Evolutionary conservation across 2,888 invertebrate genomes (phyloP).

Genomic region (Ectemnius lituratus): DNA sequence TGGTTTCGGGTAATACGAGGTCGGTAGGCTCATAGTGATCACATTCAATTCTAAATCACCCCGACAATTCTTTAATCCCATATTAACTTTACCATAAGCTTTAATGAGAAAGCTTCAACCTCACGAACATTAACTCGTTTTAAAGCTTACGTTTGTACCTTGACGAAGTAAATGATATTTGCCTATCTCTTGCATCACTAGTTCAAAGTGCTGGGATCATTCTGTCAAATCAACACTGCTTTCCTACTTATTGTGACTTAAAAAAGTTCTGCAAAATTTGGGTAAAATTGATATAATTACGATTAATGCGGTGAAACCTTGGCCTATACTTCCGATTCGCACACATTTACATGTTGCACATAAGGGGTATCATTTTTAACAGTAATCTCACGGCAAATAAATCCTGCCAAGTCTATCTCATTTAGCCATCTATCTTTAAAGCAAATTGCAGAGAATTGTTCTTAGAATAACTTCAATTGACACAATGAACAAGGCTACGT

Average conservation of each 20-base stretch:
- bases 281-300: slow-evolving; percentile 29
- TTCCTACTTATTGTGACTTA: not conserved
- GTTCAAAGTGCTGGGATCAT: no score
- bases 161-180: slow-evolving; percentile 16
- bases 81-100: slow-evolving; percentile 1
- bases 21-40: slow-evolving; percentile 2
- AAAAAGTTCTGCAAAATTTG: slow-evolving; percentile 40
- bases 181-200: not conserved
- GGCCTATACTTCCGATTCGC: slow-evolving; percentile 14
- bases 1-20: slow-evolving; percentile 2
- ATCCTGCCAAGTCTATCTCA: not conserved
- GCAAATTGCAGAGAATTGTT: no score
- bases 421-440: slow-evolving; percentile 9
- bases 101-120: slow-evolving; percentile 1
- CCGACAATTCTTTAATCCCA: not conserved
- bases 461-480: no score
- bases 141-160: slow-evolving; percentile 12
- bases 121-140: slow-evolving; percentile 15
- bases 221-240: no score
- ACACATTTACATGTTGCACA: slow-evolving; percentile 7
- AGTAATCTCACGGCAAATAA: slow-evolving; percentile 14
- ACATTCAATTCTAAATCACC: slow-evolving; percentile 3
- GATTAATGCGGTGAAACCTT: slow-evolving; percentile 12
- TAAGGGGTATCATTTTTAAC: slow-evolving; percentile 44
- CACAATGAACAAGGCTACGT: no score